Evolutionary conservation across 1,140 invertebrate genomes (phyloP).

Genomic region (Aphaenogaster rudis): DNA sequence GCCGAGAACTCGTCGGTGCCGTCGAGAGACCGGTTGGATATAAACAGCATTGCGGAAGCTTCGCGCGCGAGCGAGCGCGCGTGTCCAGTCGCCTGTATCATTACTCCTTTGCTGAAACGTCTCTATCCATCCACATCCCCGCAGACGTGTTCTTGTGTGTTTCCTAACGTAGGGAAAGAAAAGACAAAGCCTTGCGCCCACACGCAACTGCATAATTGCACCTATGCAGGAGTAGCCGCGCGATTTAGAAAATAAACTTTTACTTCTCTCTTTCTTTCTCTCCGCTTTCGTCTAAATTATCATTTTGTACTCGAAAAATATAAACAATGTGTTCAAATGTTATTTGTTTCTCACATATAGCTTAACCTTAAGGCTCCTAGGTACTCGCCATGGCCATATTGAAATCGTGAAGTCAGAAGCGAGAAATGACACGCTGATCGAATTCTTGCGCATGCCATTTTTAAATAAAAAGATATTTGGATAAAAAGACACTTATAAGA

Average conservation of each 20-base stretch:
- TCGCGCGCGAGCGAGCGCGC: slow-evolving; percentile 72
- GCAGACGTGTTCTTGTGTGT: slow-evolving; percentile 38
- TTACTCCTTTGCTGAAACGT: slow-evolving; percentile 79
- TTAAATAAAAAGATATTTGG: too few species aligned
- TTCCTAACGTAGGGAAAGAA: slow-evolving; percentile 37
- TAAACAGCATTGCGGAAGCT: slow-evolving; percentile 76
- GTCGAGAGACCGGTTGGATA: slow-evolving; percentile 74
- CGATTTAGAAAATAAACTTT: background rate
- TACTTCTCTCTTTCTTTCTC: background rate
- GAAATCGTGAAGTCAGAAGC: too few species aligned
- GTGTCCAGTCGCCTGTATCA: slow-evolving; percentile 79
- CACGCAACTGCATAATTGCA: background rate
- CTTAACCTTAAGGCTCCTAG: too few species aligned
- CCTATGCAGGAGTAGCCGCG: too few species aligned
- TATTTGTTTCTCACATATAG: background rate
- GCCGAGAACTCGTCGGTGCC: slow-evolving; percentile 51
- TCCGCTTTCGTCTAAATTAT: background rate
- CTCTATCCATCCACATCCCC: slow-evolving; percentile 76
- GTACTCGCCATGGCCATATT: too few species aligned
- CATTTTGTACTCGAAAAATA: background rate
- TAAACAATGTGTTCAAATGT: background rate
- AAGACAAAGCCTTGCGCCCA: background rate
- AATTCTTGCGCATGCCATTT: too few species aligned
- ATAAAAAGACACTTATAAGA: too few species aligned
- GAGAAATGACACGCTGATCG: too few species aligned